phyloP scores from a whole-genome alignment of 2,888 invertebrate genomes.

The Mactromeris polynyma region DNA sequence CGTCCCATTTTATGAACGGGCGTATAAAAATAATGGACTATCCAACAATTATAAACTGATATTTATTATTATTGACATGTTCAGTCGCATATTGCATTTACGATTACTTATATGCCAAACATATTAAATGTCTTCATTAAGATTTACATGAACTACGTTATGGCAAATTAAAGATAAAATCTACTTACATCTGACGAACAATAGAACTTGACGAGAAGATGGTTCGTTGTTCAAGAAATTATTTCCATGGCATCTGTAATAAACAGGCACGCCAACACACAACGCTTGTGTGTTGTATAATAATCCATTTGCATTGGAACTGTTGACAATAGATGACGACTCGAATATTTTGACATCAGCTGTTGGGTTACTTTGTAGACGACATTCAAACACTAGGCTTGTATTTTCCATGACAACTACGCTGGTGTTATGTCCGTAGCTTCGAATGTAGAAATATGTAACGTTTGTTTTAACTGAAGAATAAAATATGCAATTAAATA shows the following conservation, averaged over 20 bases:
- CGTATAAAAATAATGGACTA: too few species aligned
- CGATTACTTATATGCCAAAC: not conserved
- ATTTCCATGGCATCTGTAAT: not conserved
- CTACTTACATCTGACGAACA: not conserved
- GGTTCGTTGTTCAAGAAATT: not conserved
- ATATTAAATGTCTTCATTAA: too few species aligned
- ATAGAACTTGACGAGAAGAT: not conserved
- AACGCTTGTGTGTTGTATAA: not conserved
- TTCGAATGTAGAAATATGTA: not conserved
- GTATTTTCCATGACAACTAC: not conserved
- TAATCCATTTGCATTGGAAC: not conserved
- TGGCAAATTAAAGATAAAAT: not conserved
- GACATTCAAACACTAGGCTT: not conserved
- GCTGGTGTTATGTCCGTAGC: not conserved
- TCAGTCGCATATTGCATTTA: not conserved
- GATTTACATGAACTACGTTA: too few species aligned
- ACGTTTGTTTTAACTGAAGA: too few species aligned
- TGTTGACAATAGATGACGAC: not conserved
- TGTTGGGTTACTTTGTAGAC: conserved; percentile 5
- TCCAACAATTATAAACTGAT: not conserved
- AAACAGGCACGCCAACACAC: not conserved
- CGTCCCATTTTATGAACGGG: too few species aligned
- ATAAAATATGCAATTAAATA: too few species aligned
- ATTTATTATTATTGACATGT: not conserved
- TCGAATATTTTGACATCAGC: not conserved